A percentile compares a stretch with the other conserved stretches of the same genome.
These are phyloP conservation scores for Wasmannia auropunctata DNA, from an alignment of 1,140 invertebrate genomes.

Conservation along the genomic window DNA sequence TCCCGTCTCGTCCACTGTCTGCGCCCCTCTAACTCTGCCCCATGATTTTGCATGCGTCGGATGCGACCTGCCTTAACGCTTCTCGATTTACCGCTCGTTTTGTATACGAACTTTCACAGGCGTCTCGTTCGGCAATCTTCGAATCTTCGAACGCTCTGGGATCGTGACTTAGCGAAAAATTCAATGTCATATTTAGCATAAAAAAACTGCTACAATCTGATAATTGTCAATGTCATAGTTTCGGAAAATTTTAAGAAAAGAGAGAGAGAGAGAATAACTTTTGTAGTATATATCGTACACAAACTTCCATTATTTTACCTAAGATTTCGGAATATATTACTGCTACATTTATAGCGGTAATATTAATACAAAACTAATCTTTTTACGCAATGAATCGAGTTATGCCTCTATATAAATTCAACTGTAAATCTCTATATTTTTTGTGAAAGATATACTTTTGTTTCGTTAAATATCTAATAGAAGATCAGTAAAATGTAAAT, in stretches of 20 bases:
- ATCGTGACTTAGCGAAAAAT: background rate
- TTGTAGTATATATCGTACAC: background rate
- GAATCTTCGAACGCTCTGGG: background rate
- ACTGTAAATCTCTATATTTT: background rate
- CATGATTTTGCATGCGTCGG: conserved; percentile 39
- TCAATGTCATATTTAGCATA: background rate
- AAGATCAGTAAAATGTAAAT: conserved; percentile 13
- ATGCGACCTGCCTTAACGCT: conserved; percentile 28
- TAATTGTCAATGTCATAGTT: background rate
- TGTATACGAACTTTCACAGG: conserved; percentile 1
- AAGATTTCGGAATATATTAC: background rate
- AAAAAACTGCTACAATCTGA: background rate
- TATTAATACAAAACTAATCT: background rate
- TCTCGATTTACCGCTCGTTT: conserved; percentile 42
- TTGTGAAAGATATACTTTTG: background rate
- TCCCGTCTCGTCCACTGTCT: conserved; percentile 56
- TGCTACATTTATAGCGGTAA: background rate
- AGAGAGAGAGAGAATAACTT: no score
- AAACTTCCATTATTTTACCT: background rate
- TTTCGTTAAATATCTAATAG: conserved; percentile 15
- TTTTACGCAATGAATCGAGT: background rate
- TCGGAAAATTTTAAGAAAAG: background rate
- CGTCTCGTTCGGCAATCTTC: background rate
- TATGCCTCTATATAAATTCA: background rate
- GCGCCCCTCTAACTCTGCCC: conserved; percentile 34